These are phyloP conservation scores for Bombyx mandarina DNA, from an alignment of 1,140 invertebrate species.

Conservation along the genomic window DNA sequence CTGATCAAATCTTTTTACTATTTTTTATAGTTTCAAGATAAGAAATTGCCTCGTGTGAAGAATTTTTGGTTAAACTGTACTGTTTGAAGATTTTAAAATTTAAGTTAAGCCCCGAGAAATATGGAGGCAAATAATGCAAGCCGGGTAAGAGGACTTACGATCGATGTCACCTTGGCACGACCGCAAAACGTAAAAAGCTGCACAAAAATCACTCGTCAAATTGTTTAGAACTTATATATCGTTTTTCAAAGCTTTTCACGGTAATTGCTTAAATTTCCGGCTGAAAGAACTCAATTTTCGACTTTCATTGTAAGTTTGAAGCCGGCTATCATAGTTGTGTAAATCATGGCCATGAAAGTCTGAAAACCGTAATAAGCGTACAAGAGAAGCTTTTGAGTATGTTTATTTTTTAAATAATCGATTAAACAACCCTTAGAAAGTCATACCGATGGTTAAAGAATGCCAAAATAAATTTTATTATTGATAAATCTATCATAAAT, in stretches of 20 bases:
- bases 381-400: no score
- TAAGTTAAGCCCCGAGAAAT: slow-evolving; percentile 29
- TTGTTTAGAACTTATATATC: not conserved
- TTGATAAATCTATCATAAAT: no score
- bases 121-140: slow-evolving; percentile 53
- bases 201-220: slow-evolving; percentile 7
- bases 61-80: slow-evolving; percentile 44
- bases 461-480: no score
- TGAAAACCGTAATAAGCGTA: not conserved
- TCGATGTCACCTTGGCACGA: slow-evolving; percentile 10
- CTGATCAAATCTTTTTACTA: slow-evolving; percentile 39
- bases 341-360: slow-evolving; percentile 4
- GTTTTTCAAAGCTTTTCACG: not conserved
- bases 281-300: slow-evolving; percentile 12
- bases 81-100: slow-evolving; percentile 31
- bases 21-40: slow-evolving; percentile 63
- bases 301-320: slow-evolving; percentile 6
- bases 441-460: no score
- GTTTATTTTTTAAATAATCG: no score
- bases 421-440: no score
- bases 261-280: not conserved
- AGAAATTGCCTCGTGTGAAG: slow-evolving; percentile 50
- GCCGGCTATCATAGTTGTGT: not conserved
- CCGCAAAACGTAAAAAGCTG: slow-evolving; percentile 4
- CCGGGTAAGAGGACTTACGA: slow-evolving; percentile 39